Base-by-base conservation (phyloP, 2,113 vertebrate species). In the Morone saxatilis region DNA sequence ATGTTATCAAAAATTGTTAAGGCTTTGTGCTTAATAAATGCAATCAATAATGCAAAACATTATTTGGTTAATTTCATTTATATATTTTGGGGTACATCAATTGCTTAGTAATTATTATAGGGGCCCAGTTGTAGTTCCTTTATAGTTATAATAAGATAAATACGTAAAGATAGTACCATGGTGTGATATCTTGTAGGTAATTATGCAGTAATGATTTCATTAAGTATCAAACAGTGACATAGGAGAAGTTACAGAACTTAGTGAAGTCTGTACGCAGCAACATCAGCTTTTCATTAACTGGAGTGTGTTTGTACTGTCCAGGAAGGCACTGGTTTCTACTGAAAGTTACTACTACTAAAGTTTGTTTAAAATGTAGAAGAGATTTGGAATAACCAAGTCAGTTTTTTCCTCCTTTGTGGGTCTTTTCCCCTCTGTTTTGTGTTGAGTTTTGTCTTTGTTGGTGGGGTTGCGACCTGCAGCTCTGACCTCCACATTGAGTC, bases 401-500 rank as follows among this genome's bases (percentile, higher is more conserved):
- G 20, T 48, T 59, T 48, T 19, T 43, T 60, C 12, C 16, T 66
- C n/a, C 38, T 59, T 20, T 7, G 25, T 62, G 20, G 22, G 53
- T 53, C 4, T 67, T 17, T 31, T 40, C 20, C 19, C 13, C 47
- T 43, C 38, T 40, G 56, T 25, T 48, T 2, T 41, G 38, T n/a
- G 57, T 36, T 76, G 51, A 66, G 19, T 51, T 60, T 40, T 36
- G 59, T 59, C 43, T 79, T 65, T 40, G 65, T 51, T 71, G 48
- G 17, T 11, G 51, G 53, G 74, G 74, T 74, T 75, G 41, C 79
- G 82, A 85, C 78, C 76, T 17, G 5, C 59, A 25, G 22, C 72
- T 80, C 61, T 76, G 61, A 80, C 86, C 81, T 78, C 69, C 71
- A 63, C 72, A 59, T 16, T 41, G 68, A 77, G 31, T 66, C 65